phyloP scores from a whole-genome alignment of 2,888 invertebrate genomes.

The Bibio marci region DNA sequence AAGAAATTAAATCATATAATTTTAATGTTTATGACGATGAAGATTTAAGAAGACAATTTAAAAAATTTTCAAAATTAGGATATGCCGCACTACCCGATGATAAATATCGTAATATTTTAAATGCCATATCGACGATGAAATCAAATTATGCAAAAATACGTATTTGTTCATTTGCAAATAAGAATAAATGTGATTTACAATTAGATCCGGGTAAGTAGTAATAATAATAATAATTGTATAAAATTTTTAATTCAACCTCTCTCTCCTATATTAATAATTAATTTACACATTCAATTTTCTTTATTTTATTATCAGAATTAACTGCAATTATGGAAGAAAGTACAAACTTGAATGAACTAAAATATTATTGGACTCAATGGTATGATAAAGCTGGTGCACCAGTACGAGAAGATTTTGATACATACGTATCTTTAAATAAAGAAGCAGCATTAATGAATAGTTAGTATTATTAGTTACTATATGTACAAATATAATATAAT shows the following conservation, averaged over 20 bases:
- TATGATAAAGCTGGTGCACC: conserved; percentile 53
- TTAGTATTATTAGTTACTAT: conserved; percentile 19
- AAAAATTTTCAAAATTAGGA: conserved; percentile 53
- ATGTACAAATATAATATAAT: neutral
- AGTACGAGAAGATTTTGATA: conserved; percentile 40
- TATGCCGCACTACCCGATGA: conserved; percentile 52
- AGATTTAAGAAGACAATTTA: conserved; percentile 54
- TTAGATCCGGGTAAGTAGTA: conserved; percentile 43
- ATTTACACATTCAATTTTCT: too few relatives aligned
- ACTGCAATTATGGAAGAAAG: conserved; percentile 49
- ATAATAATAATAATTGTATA: neutral
- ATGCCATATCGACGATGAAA: conserved; percentile 53
- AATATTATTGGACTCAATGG: conserved; percentile 67
- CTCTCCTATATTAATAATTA: too few relatives aligned
- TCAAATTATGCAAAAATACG: conserved; percentile 60
- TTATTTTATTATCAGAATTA: conserved; percentile 27
- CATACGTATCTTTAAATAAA: conserved; percentile 47
- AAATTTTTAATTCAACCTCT: conserved; percentile 25
- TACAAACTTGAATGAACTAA: conserved; percentile 57
- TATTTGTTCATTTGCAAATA: conserved; percentile 51
- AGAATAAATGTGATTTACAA: conserved; percentile 45
- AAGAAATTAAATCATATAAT: conserved; percentile 35
- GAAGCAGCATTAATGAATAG: conserved; percentile 56
- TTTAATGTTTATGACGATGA: conserved; percentile 57
- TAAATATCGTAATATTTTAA: conserved; percentile 41